These are phyloP conservation scores for Phaenicophaeus curvirostris DNA, from an alignment of 2,797 vertebrate species.

Conservation along the genomic window DNA sequence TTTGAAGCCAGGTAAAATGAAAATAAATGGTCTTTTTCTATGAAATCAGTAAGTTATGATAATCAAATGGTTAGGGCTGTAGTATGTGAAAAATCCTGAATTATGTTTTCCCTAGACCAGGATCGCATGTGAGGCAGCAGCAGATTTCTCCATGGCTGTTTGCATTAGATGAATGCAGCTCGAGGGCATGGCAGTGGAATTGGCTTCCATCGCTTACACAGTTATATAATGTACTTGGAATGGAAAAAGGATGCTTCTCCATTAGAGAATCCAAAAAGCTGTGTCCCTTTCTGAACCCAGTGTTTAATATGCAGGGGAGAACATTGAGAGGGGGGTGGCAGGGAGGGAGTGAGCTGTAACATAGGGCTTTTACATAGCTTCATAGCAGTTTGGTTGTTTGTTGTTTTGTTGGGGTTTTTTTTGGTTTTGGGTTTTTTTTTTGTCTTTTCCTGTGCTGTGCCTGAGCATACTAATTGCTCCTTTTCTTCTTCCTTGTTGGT, in stretches of 20 bases:
- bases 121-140: constrained; percentile 19
- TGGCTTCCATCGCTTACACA: constrained; percentile 7
- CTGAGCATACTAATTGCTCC: constrained; percentile 46
- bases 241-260: constrained; percentile 35
- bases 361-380: constrained; percentile 9
- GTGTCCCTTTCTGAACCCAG: constrained; percentile 52
- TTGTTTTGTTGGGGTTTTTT: background rate
- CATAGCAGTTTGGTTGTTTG: background rate
- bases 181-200: constrained; percentile 6
- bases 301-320: constrained; percentile 61
- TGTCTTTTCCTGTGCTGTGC: background rate
- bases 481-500: constrained; percentile 51
- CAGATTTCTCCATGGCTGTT: constrained; percentile 37
- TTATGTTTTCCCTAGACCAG: constrained; percentile 12
- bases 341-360: background rate
- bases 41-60: background rate
- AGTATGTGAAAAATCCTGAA: constrained; percentile 32
- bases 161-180: constrained; percentile 47
- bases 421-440: background rate
- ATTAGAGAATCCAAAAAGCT: constrained; percentile 38
- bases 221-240: constrained; percentile 57
- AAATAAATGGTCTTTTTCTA: background rate
- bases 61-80: constrained; percentile 44
- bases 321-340: background rate
- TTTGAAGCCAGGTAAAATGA: background rate